These are phyloP conservation scores for Ciconia stormi DNA, from an alignment of 2,113 vertebrate genomes.

Conservation along the genomic window DNA sequence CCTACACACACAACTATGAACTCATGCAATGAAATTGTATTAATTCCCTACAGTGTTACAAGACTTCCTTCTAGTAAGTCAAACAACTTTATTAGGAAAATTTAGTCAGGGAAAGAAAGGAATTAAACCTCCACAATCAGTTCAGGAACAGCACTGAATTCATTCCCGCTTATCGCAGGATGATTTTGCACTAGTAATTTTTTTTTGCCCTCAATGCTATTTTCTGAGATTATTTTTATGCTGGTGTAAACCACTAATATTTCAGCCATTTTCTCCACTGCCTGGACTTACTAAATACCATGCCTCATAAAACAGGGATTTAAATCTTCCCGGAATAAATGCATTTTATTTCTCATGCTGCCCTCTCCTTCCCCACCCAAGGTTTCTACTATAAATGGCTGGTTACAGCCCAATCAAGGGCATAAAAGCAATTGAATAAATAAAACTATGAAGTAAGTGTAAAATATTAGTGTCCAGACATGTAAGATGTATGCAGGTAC, in stretches of 20 bases:
- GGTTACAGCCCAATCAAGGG: conserved; percentile 73
- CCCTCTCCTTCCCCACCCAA: conserved; percentile 53
- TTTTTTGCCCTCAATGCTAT: not conserved
- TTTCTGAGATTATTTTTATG: conserved; percentile 44
- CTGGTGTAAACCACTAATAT: conserved; percentile 34
- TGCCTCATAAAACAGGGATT: conserved; percentile 71
- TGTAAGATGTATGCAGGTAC: conserved; percentile 72
- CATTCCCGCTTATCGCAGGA: not conserved
- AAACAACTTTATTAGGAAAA: not conserved
- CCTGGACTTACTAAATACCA: conserved; percentile 66
- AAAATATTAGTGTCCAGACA: conserved; percentile 82
- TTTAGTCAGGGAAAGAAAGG: not conserved
- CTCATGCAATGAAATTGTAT: not conserved
- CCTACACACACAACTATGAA: not conserved
- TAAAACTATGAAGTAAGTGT: conserved; percentile 84
- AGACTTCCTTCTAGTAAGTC: not conserved
- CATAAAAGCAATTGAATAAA: conserved; percentile 79
- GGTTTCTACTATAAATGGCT: conserved; percentile 68
- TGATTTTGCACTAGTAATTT: not conserved
- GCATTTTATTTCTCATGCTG: conserved; percentile 62
- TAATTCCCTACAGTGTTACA: not conserved
- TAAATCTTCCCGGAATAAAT: conserved; percentile 68
- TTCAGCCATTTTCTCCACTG: conserved; percentile 53
- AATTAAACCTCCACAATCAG: not conserved
- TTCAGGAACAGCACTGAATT: not conserved